Percentiles rank a stretch among this genome's conserved stretches.
Evolutionary conservation across 2,888 invertebrate genomes (phyloP).

Genomic region (Caradrina kadenii): DNA sequence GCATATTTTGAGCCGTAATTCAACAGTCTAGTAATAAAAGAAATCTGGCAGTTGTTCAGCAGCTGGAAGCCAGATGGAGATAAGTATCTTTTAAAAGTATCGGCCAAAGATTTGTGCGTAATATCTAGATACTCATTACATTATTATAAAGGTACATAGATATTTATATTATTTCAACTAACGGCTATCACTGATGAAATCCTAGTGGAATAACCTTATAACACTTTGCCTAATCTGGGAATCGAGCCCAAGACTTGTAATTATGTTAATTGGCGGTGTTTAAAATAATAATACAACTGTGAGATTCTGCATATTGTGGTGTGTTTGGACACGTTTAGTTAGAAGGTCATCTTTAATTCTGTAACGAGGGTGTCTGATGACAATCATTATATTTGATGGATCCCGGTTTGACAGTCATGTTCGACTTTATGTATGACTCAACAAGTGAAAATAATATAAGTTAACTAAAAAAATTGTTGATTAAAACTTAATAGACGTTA

Average conservation of each 20-base stretch:
- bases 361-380: neutral
- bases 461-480: too few species aligned
- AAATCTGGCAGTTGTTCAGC: slow-evolving; percentile 21
- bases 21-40: slow-evolving; percentile 28
- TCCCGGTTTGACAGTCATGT: too few species aligned
- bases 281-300: too few species aligned
- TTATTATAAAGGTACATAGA: neutral
- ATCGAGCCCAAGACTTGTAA: neutral
- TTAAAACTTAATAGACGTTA: too few species aligned
- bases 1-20: slow-evolving; percentile 9
- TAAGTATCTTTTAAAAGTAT: slow-evolving; percentile 36
- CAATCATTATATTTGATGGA: neutral
- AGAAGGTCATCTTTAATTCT: slow-evolving; percentile 1
- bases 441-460: too few species aligned
- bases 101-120: neutral
- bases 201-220: too few species aligned
- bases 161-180: too few species aligned
- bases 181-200: too few species aligned
- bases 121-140: slow-evolving; percentile 1
- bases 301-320: neutral
- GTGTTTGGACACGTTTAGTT: neutral
- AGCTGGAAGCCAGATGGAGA: slow-evolving; percentile 24
- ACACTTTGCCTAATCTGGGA: too few species aligned
- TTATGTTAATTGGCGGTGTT: neutral
- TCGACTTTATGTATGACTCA: too few species aligned